Conservation (phyloP, 2,888 invertebrate genomes). For the Cosmorhoe ocellata region DNA sequence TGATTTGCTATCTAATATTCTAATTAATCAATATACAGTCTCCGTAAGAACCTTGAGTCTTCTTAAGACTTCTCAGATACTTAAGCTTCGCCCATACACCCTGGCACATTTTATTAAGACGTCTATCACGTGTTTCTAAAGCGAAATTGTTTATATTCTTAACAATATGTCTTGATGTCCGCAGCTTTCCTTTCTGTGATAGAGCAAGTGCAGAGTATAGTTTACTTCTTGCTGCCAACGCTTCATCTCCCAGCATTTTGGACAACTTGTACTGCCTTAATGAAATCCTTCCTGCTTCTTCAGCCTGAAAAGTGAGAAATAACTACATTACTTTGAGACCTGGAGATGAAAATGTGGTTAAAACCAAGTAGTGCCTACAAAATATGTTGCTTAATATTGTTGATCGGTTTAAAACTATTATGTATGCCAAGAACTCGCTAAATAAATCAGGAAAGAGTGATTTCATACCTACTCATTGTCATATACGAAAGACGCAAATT, state of each 20-base stretch:
- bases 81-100: constrained; percentile 93
- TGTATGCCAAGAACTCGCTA: no score
- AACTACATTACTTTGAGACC: no score
- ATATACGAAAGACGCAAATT: no score
- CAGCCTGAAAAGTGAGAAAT: constrained; percentile 85
- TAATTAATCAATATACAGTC: constrained; percentile 8
- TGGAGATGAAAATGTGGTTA: neutral
- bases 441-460: no score
- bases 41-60: constrained; percentile 23
- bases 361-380: no score
- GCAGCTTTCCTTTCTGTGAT: constrained; percentile 90
- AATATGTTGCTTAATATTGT: no score
- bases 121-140: constrained; percentile 78
- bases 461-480: no score
- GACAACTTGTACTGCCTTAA: constrained; percentile 91
- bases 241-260: constrained; percentile 90
- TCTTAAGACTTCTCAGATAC: constrained; percentile 69
- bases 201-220: constrained; percentile 94
- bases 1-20: neutral
- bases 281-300: constrained; percentile 94
- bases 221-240: constrained; percentile 90
- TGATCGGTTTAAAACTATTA: no score
- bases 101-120: constrained; percentile 90
- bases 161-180: constrained; percentile 84
- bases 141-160: constrained; percentile 64